A percentile compares a stretch with the other conserved stretches of the same genome.
Conservation (phyloP, 2,888 invertebrate genomes). For the Callosobruchus maculatus region DNA sequence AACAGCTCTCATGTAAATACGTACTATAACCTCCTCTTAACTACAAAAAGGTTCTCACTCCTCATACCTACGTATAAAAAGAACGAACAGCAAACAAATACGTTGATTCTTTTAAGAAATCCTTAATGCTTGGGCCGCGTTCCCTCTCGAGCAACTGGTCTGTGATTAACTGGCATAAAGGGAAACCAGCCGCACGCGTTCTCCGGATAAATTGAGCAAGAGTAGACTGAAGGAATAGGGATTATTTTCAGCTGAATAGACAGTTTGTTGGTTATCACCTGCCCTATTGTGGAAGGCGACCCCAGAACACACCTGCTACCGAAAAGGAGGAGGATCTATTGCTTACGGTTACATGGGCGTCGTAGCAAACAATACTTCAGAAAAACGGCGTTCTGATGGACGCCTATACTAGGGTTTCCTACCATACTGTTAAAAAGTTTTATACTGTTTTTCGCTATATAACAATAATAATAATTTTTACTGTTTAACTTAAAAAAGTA, state of each 20-base stretch:
- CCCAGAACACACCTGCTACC: conserved; percentile 16
- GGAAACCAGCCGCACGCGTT: background rate
- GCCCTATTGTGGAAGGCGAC: conserved; percentile 9
- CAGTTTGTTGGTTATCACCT: conserved; percentile 14
- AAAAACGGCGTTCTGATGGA: no score
- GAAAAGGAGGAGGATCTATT: conserved; percentile 16
- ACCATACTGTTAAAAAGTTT: no score
- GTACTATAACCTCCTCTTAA: no score
- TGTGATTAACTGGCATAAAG: conserved; percentile 1
- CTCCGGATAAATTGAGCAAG: background rate
- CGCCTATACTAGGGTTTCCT: no score
- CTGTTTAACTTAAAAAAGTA: no score
- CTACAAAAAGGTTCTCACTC: no score
- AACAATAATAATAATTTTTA: no score
- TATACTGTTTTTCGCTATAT: no score
- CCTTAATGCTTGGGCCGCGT: background rate
- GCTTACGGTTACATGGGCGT: conserved; percentile 4
- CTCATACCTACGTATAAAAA: background rate
- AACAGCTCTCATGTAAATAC: no score
- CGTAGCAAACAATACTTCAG: background rate
- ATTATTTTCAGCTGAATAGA: conserved; percentile 4
- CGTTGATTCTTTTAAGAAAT: background rate
- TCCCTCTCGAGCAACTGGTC: background rate
- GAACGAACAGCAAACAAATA: conserved; percentile 1
- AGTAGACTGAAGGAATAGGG: conserved; percentile 1